Percentiles rank a stretch among this genome's conserved stretches.
Evolutionary conservation across 2,113 vertebrate species (phyloP).

Genomic region (Tamias sibiricus): DNA sequence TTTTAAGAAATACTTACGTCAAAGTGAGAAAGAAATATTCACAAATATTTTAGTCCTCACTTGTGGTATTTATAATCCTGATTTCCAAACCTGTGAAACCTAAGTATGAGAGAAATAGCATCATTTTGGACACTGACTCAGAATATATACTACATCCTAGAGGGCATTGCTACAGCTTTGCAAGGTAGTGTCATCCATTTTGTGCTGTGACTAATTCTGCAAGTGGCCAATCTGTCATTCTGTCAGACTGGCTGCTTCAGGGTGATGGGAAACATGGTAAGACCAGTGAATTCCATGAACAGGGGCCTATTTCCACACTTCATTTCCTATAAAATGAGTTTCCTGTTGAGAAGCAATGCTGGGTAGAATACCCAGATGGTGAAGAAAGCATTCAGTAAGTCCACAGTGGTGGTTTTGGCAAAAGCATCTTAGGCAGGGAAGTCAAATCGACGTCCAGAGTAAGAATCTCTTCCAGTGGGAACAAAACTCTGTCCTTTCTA

Average conservation of each 20-base stretch:
- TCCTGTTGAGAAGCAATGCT: slow-evolving; percentile 63
- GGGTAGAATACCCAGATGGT: slow-evolving; percentile 70
- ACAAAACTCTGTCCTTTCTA: neutral
- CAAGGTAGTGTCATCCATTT: slow-evolving; percentile 43
- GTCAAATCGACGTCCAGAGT: neutral
- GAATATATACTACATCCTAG: neutral
- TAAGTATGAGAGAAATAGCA: neutral
- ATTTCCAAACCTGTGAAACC: neutral
- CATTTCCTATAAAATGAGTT: slow-evolving; percentile 72
- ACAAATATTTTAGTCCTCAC: neutral
- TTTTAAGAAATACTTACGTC: neutral
- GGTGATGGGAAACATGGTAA: slow-evolving; percentile 50
- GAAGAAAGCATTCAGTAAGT: slow-evolving; percentile 18
- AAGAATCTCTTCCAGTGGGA: neutral
- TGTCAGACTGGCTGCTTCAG: slow-evolving; percentile 57
- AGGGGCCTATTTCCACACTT: slow-evolving; percentile 54
- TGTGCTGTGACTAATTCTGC: slow-evolving; percentile 51
- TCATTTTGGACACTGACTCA: neutral
- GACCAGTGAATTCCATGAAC: slow-evolving; percentile 42
- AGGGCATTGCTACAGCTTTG: neutral
- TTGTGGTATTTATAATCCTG: neutral
- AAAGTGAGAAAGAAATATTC: neutral
- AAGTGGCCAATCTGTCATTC: slow-evolving; percentile 53
- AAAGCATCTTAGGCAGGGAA: neutral
- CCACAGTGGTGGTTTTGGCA: slow-evolving; percentile 49